Evolutionary conservation across 2,113 vertebrate species (phyloP).

Genomic region (Grantiella picta): DNA sequence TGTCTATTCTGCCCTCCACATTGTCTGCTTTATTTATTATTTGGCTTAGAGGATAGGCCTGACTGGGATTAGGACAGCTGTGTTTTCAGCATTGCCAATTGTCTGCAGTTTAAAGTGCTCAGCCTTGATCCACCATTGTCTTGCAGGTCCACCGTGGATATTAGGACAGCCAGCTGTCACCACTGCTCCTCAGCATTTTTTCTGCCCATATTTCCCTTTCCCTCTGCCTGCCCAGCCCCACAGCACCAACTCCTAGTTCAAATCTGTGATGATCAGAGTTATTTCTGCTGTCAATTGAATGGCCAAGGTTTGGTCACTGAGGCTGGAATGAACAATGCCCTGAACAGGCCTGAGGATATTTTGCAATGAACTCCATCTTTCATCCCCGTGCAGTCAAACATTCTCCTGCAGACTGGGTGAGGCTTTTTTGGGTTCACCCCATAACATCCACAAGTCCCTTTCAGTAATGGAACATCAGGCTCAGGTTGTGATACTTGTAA

Average conservation of each 20-base stretch:
- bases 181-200: neutral
- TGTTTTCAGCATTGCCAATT: slow-evolving; percentile 1
- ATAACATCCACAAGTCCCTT: fast-evolving
- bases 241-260: neutral
- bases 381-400: neutral
- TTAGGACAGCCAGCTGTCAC: neutral
- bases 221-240: neutral
- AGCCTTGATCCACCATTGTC: neutral
- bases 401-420: neutral
- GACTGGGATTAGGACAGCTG: slow-evolving; percentile 44
- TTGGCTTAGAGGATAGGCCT: slow-evolving; percentile 22
- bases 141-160: neutral
- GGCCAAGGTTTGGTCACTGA: neutral
- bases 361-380: neutral
- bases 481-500: neutral
- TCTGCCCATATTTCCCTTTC: neutral
- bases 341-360: neutral
- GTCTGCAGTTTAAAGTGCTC: neutral
- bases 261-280: neutral
- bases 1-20: neutral
- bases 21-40: slow-evolving; percentile 43
- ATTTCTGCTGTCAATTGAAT: neutral
- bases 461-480: neutral
- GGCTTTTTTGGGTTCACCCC: neutral
- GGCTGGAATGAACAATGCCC: neutral